Base-by-base conservation (phyloP, 2,888 invertebrate species). In the Melipona bicolor region DNA sequence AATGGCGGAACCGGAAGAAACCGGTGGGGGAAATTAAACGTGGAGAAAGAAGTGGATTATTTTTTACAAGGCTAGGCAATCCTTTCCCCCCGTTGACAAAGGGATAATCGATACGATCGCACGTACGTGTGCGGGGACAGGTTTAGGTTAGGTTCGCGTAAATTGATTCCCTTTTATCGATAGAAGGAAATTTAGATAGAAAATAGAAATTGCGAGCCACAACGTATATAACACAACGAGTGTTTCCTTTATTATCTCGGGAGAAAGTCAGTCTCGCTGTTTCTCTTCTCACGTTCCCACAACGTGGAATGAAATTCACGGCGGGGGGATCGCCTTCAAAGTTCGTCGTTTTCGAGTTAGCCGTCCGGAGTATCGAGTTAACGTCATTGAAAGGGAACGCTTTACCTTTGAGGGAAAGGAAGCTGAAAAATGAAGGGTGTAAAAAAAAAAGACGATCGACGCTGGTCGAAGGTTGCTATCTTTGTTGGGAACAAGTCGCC, bases 401-500 rank as follows among this genome's bases (percentile, higher is more conserved):
- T 52, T 79, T 27, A 61, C 56, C 68, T 49, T 68, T 49, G 75
- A 76, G 49, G 54, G 24, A 65, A 65, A 52, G 61, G 52, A 54
- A 52, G 72, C 61, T 72, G 72, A n/a, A 62, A 62, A 50, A 62
- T 32, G 49, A 21, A 27, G 61, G 61, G 27, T 17, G 19, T 24
- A 24, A 21, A 50, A 50, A 27, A 21, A 24, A 32, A 32, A 50
- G 13, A 15, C 50, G 62, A 65, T 54, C 27, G 56, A 71, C 27
- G 49, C 21, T 71, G 43, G 43, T n/a, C 50, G 32, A 13, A 27
- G 59, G 76, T 54, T 54, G 79, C 71, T 78, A 83, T 84, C 78
- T 75, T 71, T 64, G 75, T 64, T 68, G 83, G 69, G 50, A 79
- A 65, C 84, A 84, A 84, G 84, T 83, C 75, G 72, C 70, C 62